These are phyloP conservation scores for Tridacna gigas DNA, from an alignment of 2,888 invertebrate species.

Conservation along the genomic window DNA sequence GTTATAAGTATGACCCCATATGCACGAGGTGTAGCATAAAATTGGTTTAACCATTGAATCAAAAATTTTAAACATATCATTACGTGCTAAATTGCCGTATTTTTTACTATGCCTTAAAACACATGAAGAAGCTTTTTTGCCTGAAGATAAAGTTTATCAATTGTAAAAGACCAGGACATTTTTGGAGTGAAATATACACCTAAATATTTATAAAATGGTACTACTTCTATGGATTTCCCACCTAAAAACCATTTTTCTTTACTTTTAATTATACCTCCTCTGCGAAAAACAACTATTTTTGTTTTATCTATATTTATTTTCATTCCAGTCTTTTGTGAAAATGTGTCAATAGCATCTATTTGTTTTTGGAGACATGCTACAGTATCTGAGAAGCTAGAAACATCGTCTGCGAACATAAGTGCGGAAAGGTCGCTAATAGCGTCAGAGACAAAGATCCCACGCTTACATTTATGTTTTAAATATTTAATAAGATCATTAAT, in stretches of 20 bases:
- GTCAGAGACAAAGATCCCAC: slow-evolving; percentile 20
- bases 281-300: slow-evolving; percentile 6
- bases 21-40: slow-evolving; percentile 13
- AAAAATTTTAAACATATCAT: slow-evolving; percentile 21
- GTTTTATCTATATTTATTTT: slow-evolving; percentile 10
- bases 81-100: slow-evolving; percentile 1
- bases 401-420: slow-evolving; percentile 19
- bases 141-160: slow-evolving; percentile 20
- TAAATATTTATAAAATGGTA: slow-evolving; percentile 21
- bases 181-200: slow-evolving; percentile 24
- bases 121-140: slow-evolving; percentile 8
- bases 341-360: slow-evolving; percentile 8
- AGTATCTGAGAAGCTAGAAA: slow-evolving; percentile 15
- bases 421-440: slow-evolving; percentile 1
- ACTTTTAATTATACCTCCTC: slow-evolving; percentile 17
- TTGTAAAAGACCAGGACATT: slow-evolving; percentile 5
- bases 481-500: slow-evolving; percentile 24
- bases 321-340: slow-evolving; percentile 25
- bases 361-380: slow-evolving; percentile 11
- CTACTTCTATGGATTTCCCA: slow-evolving; percentile 16
- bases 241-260: slow-evolving; percentile 9
- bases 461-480: slow-evolving; percentile 14
- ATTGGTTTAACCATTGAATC: slow-evolving; percentile 14
- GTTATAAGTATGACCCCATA: slow-evolving; percentile 11
- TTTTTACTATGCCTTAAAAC: slow-evolving; percentile 1